Evolutionary conservation across 2,113 vertebrate genomes (phyloP).

Genomic region (Proterorhinus semilunaris): DNA sequence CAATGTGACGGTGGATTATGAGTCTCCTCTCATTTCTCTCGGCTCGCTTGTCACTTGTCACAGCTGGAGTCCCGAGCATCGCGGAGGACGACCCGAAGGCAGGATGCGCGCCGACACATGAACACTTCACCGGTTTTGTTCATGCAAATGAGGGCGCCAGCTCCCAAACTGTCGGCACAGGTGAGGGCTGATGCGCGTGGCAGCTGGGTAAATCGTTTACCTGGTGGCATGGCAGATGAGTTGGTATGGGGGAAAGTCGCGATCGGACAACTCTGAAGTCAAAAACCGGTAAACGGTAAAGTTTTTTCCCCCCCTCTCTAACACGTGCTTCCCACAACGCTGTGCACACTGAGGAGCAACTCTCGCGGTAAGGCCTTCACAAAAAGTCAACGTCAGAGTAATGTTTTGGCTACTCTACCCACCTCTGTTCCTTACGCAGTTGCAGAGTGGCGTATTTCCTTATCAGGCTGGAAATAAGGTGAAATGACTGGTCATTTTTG

Average conservation of each 20-base stretch:
- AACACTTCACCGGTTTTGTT: not conserved
- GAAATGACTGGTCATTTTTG: no score
- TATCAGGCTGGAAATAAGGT: no score
- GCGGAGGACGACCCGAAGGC: constrained; percentile 2
- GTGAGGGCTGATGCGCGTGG: not conserved
- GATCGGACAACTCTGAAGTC: no score
- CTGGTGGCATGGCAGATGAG: not conserved
- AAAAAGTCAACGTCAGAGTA: no score
- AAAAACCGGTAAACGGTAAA: no score
- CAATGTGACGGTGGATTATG: constrained; percentile 19
- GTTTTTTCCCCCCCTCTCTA: no score
- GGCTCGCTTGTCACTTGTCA: constrained; percentile 32
- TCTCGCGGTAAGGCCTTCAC: no score
- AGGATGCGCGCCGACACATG: not conserved
- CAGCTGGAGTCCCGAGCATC: constrained; percentile 3
- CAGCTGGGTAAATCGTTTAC: not conserved
- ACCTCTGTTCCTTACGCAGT: no score
- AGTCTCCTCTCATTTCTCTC: constrained; percentile 31
- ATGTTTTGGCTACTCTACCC: no score
- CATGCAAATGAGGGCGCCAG: constrained; percentile 5
- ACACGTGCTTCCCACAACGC: no score
- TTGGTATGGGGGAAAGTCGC: not conserved
- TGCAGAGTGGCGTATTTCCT: no score
- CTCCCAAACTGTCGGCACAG: constrained; percentile 2
- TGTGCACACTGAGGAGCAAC: no score